Conservation (phyloP, 2,797 vertebrate genomes). For the Takifugu rubripes region DNA sequence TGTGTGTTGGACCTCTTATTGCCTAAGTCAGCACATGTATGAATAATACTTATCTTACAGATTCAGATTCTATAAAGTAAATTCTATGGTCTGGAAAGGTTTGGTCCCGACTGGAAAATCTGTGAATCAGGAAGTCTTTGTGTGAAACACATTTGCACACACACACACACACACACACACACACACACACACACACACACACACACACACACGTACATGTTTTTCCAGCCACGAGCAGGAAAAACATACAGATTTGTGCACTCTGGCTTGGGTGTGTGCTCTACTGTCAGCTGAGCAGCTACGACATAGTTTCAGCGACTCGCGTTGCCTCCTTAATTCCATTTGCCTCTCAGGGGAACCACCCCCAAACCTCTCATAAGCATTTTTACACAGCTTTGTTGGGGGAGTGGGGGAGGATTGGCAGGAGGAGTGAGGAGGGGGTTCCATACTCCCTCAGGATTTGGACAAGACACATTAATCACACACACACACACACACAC, state of each 20-base stretch:
- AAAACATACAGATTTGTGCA: conserved; percentile 15
- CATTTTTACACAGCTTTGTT: conserved; percentile 63
- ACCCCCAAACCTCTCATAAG: conserved; percentile 59
- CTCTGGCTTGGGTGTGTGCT: conserved; percentile 28
- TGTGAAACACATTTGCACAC: too few species aligned
- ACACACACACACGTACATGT: too few species aligned
- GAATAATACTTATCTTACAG: conserved; percentile 14
- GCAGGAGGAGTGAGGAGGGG: conserved; percentile 5
- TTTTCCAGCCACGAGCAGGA: conserved; percentile 25
- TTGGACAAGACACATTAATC: conserved; percentile 72
- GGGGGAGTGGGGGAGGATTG: conserved; percentile 20
- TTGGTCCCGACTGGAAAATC: conserved; percentile 1
- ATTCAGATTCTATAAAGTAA: conserved; percentile 8
- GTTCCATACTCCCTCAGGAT: conserved; percentile 52
- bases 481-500: conserved; percentile 29
- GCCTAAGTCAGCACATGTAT: conserved; percentile 33
- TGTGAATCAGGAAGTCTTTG: neutral
- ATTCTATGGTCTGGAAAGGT: conserved; percentile 13
- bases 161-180: too few species aligned
- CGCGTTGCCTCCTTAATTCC: conserved; percentile 54
- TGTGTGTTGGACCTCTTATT: conserved; percentile 16
- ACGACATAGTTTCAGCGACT: conserved; percentile 54
- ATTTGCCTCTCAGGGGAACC: conserved; percentile 58
- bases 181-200: too few species aligned
- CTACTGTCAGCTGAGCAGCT: conserved; percentile 47